Base-by-base conservation (phyloP, 1,140 invertebrate genomes). In the Onthophagus taurus region DNA sequence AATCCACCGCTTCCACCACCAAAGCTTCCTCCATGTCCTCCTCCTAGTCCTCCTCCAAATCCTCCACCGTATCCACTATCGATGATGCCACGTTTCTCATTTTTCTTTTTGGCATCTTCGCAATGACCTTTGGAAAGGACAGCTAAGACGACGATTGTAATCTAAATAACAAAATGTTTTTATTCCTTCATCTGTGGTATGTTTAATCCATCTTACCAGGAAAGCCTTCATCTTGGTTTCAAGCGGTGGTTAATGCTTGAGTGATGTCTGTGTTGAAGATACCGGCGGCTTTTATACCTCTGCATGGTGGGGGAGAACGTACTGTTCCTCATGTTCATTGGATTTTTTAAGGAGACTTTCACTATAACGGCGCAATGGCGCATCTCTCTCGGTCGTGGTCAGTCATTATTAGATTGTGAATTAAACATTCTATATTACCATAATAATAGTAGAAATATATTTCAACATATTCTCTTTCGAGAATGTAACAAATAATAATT, bases 141-240 rank as follows among this genome's bases (percentile, higher is more conserved):
- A 50, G 59, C 59, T 34, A 61, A 44, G 18, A 59, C 8, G 16
- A 54, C 16, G 17, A 51, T 47, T 33, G 41, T 48, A 34, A 61
- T 45, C 59, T 59, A 42, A 5, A 42, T 51, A 46, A 18, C 12
- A 1, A 34, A 44, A 34, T 42, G 24, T 17, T 16, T 14, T 2
- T 14, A 14, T 16, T 14, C 3, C 14, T 4, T 34, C 5, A 34
- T 34, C 19, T 6, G 14, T 5, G 14, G n/a, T 34, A 18, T 16
- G 14, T 8, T 33, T 18, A 36, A 19, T 13, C n/a, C n/a, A 13
- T 44, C 55, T 55, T 53, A 57, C 55, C 48, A 57, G 26, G 48
- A 57, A 51, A 31, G 50, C 50, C 42, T 51, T 54, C 55, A 57
- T 57, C 46, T 54, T 33, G 17, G 17, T 14, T n/a, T 2, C n/a